Evolutionary conservation across 1,140 invertebrate genomes (phyloP).

Genomic region (Eciton burchellii): DNA sequence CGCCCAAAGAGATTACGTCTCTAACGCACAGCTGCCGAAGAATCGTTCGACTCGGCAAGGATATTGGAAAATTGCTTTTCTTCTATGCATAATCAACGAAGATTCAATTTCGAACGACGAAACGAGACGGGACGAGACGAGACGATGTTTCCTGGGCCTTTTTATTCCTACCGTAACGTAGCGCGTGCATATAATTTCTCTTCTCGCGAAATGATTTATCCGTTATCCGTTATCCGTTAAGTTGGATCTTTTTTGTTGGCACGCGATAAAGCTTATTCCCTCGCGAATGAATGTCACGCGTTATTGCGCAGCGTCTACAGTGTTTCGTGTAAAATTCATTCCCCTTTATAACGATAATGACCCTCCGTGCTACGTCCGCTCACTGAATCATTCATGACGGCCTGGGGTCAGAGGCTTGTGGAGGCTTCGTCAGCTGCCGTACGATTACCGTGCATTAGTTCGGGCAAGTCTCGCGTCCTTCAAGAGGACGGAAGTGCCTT

Average conservation of each 20-base stretch:
- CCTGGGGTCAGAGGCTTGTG: constrained; percentile 64
- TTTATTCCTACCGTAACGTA: too few species aligned
- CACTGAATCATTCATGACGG: constrained; percentile 73
- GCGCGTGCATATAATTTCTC: background rate
- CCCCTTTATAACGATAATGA: constrained; percentile 74
- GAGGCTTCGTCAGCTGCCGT: constrained; percentile 69
- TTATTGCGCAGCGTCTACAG: constrained; percentile 47
- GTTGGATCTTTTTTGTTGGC: background rate
- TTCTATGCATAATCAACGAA: background rate
- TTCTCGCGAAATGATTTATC: background rate
- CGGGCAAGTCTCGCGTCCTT: constrained; percentile 54
- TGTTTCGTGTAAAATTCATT: constrained; percentile 72
- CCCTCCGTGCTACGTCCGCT: constrained; percentile 60
- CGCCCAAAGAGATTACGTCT: background rate
- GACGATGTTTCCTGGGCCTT: background rate
- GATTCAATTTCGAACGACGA: background rate
- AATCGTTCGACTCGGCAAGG: background rate
- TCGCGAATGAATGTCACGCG: constrained; percentile 52
- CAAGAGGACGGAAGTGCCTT: constrained; percentile 65
- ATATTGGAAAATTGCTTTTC: background rate
- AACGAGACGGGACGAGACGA: too few species aligned
- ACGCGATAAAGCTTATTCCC: constrained; percentile 12
- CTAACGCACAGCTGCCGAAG: background rate
- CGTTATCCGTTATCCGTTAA: background rate
- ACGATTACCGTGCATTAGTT: constrained; percentile 74